These are phyloP conservation scores for Microctonus aethiopoides DNA, from an alignment of 2,888 invertebrate genomes.

Conservation along the genomic window DNA sequence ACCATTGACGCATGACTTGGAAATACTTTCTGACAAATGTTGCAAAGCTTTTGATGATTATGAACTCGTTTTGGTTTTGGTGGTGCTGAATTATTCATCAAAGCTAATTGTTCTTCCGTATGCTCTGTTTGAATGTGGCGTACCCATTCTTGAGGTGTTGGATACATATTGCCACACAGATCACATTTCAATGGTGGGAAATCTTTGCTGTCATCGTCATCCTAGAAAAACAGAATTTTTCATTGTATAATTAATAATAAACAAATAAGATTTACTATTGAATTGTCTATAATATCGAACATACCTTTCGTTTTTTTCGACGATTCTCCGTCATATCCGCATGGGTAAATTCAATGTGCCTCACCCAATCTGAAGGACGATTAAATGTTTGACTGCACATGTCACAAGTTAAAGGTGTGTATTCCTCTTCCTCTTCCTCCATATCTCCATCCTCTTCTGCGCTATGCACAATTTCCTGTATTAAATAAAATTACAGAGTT, in stretches of 20 bases:
- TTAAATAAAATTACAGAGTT: constrained; percentile 4
- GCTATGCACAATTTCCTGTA: constrained; percentile 65
- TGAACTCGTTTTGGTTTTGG: constrained; percentile 69
- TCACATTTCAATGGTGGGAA: constrained; percentile 81
- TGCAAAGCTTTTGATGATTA: constrained; percentile 69
- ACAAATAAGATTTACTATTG: not conserved
- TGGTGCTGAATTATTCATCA: constrained; percentile 79
- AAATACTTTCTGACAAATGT: constrained; percentile 79
- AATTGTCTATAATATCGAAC: not conserved
- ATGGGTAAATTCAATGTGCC: constrained; percentile 82
- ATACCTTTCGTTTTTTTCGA: constrained; percentile 63
- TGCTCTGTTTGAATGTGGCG: constrained; percentile 87
- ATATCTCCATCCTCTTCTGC: constrained; percentile 68
- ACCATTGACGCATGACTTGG: constrained; percentile 84
- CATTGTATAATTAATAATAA: not conserved
- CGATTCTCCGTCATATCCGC: constrained; percentile 72
- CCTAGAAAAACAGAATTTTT: constrained; percentile 67
- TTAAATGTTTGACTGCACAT: constrained; percentile 86
- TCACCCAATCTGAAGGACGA: constrained; percentile 84
- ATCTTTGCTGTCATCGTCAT: constrained; percentile 77
- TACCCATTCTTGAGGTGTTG: constrained; percentile 88
- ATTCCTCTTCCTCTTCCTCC: constrained; percentile 72
- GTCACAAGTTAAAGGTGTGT: constrained; percentile 84
- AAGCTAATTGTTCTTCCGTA: constrained; percentile 83
- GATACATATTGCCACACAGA: constrained; percentile 77